phyloP scores from a whole-genome alignment of 2,888 invertebrate genomes.

The Drosophila tripunctata region DNA sequence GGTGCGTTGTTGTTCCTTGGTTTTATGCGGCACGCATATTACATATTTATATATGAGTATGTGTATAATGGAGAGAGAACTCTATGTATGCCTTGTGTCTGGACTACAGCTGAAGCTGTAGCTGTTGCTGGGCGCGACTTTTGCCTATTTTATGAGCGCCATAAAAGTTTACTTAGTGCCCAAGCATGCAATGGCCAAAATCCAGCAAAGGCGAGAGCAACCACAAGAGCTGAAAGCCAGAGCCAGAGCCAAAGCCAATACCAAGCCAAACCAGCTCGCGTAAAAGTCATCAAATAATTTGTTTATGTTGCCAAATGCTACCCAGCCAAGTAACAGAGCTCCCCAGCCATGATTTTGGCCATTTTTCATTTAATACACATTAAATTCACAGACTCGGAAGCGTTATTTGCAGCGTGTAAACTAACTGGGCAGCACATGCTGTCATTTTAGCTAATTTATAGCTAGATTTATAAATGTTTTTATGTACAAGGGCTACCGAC shows the following conservation, averaged over 20 bases:
- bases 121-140: conserved; percentile 48
- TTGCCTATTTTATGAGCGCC: conserved; percentile 75
- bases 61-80: conserved; percentile 17
- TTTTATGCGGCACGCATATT: conserved; percentile 68
- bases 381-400: conserved; percentile 2
- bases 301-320: conserved; percentile 71
- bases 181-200: conserved; percentile 50
- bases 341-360: background rate
- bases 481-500: too few relatives aligned
- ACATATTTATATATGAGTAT: conserved; percentile 48
- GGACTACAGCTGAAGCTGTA: conserved; percentile 2
- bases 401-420: conserved; percentile 5
- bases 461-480: too few relatives aligned
- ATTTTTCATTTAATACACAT: conserved; percentile 25
- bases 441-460: too few relatives aligned
- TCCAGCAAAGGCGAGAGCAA: conserved; percentile 11
- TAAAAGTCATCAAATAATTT: conserved; percentile 74
- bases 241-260: conserved; percentile 23
- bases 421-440: conserved; percentile 15
- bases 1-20: conserved; percentile 48
- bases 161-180: conserved; percentile 78
- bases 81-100: background rate
- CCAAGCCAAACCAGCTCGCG: conserved; percentile 42
- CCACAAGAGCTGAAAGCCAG: conserved; percentile 19
- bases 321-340: conserved; percentile 13